phyloP scores from a whole-genome alignment of 2,888 invertebrate genomes.

The Caenorhabditis plicata region DNA sequence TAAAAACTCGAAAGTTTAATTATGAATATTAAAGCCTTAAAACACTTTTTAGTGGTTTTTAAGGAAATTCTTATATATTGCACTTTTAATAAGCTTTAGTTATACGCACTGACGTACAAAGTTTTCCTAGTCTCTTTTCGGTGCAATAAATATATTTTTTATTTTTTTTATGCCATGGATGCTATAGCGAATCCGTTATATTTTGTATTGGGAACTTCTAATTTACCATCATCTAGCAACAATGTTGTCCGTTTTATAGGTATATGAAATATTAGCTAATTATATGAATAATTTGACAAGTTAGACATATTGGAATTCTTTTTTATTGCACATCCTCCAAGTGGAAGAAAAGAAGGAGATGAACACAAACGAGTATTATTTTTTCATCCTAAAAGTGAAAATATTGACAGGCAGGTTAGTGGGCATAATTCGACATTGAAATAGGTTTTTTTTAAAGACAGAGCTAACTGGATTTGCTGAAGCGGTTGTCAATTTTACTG shows the following conservation, averaged over 20 bases:
- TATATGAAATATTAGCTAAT: not conserved
- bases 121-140: no score
- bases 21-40: no score
- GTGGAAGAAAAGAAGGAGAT: constrained; percentile 56
- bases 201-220: constrained; percentile 14
- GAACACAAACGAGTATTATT: constrained; percentile 56
- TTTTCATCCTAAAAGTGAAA: constrained; percentile 53
- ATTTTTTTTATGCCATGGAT: no score
- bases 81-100: no score
- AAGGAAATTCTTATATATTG: no score
- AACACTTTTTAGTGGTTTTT: no score
- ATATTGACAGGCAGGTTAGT: constrained; percentile 36
- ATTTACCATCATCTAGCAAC: not conserved
- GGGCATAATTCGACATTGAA: not conserved
- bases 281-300: not conserved
- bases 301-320: constrained; percentile 59
- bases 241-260: not conserved
- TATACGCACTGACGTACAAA: no score
- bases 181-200: constrained; percentile 30
- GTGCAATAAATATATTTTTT: no score
- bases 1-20: no score
- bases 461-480: constrained; percentile 91
- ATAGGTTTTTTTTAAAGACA: constrained; percentile 68
- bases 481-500: constrained; percentile 90
- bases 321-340: constrained; percentile 56